A percentile compares a stretch with the other conserved stretches of the same genome.
Evolutionary conservation across 2,888 invertebrate genomes (phyloP).

Genomic region (Kryphioiulus occultus): DNA sequence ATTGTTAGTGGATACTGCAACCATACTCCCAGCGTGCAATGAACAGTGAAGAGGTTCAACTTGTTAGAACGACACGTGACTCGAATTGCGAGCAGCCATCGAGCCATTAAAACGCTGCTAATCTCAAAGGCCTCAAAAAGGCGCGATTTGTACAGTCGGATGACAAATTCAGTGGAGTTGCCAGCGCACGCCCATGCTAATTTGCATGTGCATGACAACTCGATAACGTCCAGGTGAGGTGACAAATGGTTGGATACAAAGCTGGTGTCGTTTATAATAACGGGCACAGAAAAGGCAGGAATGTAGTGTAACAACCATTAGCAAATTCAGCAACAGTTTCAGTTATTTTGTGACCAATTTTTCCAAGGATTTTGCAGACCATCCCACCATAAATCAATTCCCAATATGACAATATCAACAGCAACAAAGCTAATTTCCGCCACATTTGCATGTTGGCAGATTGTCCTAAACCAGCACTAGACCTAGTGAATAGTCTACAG

Average conservation of each 20-base stretch:
- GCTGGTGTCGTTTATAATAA: not conserved
- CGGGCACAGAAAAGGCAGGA: not conserved
- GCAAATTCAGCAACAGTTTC: too few species aligned
- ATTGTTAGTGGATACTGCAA: not conserved
- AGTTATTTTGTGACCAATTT: not conserved
- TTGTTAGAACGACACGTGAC: not conserved
- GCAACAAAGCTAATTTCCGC: not conserved
- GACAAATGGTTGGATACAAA: not conserved
- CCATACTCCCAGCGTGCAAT: not conserved
- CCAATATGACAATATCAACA: not conserved
- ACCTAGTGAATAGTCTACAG: not conserved
- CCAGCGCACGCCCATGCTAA: not conserved
- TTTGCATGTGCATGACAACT: not conserved
- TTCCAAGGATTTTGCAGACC: too few species aligned
- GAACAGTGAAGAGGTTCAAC: not conserved
- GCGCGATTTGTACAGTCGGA: conserved; percentile 23
- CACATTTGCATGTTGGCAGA: not conserved
- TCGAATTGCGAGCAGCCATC: not conserved
- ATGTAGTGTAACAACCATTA: too few species aligned
- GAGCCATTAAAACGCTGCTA: conserved; percentile 14
- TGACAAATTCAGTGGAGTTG: not conserved
- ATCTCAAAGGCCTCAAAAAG: not conserved
- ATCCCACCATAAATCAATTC: not conserved
- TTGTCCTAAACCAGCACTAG: not conserved
- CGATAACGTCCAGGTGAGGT: conserved; percentile 12